Evolutionary conservation across 2,888 invertebrate species (phyloP).

Genomic region (Chironomus tentans): DNA sequence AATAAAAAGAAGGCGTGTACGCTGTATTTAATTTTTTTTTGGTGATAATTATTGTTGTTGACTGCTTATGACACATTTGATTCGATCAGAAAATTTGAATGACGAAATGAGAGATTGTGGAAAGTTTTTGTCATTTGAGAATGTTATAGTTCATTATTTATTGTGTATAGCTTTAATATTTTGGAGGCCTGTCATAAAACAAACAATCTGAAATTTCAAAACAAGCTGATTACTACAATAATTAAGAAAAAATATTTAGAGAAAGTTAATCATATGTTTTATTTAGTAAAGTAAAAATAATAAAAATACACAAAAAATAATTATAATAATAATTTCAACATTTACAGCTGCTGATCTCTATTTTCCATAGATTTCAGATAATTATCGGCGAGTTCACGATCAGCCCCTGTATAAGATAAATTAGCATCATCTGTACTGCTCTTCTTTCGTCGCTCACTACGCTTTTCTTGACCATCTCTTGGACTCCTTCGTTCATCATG

Average conservation of each 20-base stretch:
- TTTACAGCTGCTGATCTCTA: neutral
- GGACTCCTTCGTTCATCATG: slow-evolving; percentile 11
- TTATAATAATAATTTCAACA: neutral
- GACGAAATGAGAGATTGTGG: too few species aligned
- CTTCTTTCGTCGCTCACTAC: neutral
- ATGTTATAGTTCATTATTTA: too few species aligned
- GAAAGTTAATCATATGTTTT: neutral
- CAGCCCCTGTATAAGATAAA: slow-evolving; percentile 9
- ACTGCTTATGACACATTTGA: too few species aligned
- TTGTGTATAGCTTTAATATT: too few species aligned
- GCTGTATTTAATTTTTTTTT: too few species aligned
- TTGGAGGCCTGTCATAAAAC: too few species aligned
- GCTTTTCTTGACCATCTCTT: neutral
- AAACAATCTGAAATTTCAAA: neutral
- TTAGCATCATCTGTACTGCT: neutral
- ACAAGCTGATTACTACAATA: neutral
- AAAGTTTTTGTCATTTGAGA: too few species aligned
- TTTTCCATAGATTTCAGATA: slow-evolving; percentile 13
- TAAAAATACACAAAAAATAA: neutral
- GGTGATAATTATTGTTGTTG: too few species aligned
- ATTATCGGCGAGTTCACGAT: slow-evolving; percentile 7
- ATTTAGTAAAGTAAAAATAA: neutral
- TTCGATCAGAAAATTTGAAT: too few species aligned
- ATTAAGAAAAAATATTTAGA: too few species aligned
- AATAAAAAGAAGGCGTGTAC: too few species aligned